Evolutionary conservation across 1,140 invertebrate genomes (phyloP).

Genomic region (Heliconius nattereri): DNA sequence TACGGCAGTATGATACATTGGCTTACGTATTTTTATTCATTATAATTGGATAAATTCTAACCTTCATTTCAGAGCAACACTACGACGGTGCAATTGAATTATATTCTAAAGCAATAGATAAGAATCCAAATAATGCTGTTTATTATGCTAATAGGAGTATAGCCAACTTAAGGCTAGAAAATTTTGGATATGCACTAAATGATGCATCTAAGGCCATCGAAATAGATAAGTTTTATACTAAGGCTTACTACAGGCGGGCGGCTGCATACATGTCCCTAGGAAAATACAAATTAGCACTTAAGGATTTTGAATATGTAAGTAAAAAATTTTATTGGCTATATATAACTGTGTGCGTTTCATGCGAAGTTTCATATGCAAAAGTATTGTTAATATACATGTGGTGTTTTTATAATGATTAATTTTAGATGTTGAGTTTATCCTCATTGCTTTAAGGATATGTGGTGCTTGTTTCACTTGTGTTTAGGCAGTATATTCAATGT

Average conservation of each 20-base stretch:
- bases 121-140: slow-evolving; percentile 90
- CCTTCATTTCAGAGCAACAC: slow-evolving; percentile 89
- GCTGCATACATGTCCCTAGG: slow-evolving; percentile 98
- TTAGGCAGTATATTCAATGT: no score
- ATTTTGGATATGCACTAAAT: slow-evolving; percentile 94
- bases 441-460: background rate
- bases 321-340: slow-evolving; percentile 22
- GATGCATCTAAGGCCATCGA: slow-evolving; percentile 97
- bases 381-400: background rate
- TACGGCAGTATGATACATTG: background rate
- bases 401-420: slow-evolving; percentile 7
- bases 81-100: slow-evolving; percentile 94
- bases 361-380: slow-evolving; percentile 1
- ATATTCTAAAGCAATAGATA: slow-evolving; percentile 95
- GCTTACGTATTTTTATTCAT: slow-evolving; percentile 10
- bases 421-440: background rate
- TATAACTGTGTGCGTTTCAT: background rate
- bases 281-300: slow-evolving; percentile 97
- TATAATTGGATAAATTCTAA: slow-evolving; percentile 50
- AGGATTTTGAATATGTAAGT: slow-evolving; percentile 97
- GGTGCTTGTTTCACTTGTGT: background rate
- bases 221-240: slow-evolving; percentile 94
- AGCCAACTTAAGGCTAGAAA: slow-evolving; percentile 95
- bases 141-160: slow-evolving; percentile 97
- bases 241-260: slow-evolving; percentile 97